A percentile compares a stretch with the other conserved stretches of the same genome.
These are phyloP conservation scores for Gracilinanus agilis DNA, from an alignment of 2,113 vertebrate species.

Conservation along the genomic window DNA sequence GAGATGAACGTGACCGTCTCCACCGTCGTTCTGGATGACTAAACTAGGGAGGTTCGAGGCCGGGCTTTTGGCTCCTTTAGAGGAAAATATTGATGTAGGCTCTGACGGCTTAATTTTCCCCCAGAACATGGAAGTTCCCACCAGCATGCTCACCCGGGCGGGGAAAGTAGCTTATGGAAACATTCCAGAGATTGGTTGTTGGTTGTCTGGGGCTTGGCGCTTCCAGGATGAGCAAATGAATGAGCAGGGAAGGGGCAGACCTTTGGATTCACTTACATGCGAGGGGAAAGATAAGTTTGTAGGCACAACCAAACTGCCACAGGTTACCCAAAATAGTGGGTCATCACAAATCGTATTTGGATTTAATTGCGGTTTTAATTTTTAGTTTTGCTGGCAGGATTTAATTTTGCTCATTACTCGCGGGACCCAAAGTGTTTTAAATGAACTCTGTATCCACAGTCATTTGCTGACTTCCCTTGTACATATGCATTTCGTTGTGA, in stretches of 20 bases:
- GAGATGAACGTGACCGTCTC: slow-evolving; percentile 81
- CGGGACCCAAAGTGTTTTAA: not conserved
- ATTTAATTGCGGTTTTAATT: not conserved
- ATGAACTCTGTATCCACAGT: slow-evolving; percentile 21
- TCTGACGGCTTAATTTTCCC: slow-evolving; percentile 3
- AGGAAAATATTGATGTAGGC: not conserved
- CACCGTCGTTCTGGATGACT: slow-evolving; percentile 83
- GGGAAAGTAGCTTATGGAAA: not conserved
- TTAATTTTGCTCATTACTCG: slow-evolving; percentile 24
- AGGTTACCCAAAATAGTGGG: not conserved
- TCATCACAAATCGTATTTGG: not conserved
- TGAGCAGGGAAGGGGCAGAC: not conserved
- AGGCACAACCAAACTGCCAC: not conserved
- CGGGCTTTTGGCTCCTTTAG: slow-evolving; percentile 2
- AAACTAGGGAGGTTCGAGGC: not conserved
- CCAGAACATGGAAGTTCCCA: not conserved
- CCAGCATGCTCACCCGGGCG: not conserved
- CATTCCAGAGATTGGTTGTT: not conserved
- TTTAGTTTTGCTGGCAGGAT: not conserved
- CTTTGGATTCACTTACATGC: not conserved
- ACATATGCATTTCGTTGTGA: not conserved
- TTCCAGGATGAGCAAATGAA: not conserved
- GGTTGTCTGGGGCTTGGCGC: not conserved
- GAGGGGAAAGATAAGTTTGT: not conserved
- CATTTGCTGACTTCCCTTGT: not conserved